Conservation (phyloP, 1,140 invertebrate genomes). For the Drosophila lowei region DNA sequence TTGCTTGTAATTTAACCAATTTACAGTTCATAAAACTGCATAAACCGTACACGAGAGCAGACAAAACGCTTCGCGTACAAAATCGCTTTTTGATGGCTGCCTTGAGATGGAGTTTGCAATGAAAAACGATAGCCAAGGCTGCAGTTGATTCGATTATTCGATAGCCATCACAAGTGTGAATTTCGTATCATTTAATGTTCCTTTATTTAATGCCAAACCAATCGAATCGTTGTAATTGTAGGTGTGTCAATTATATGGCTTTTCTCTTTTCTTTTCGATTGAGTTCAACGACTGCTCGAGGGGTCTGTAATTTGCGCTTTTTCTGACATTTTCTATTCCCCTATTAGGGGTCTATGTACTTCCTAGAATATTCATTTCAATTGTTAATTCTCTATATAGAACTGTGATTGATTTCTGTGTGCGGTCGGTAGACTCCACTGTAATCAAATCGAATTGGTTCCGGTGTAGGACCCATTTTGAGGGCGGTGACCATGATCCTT, state of each 20-base stretch:
- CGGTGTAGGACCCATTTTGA: too few relatives aligned
- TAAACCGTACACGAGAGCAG: slow-evolving; percentile 26
- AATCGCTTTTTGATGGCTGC: slow-evolving; percentile 45
- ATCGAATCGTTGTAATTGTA: slow-evolving; percentile 29
- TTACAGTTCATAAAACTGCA: slow-evolving; percentile 65
- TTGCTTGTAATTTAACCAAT: slow-evolving; percentile 71
- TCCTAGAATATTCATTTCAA: too few relatives aligned
- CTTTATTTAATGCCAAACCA: slow-evolving; percentile 15
- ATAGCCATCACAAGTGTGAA: slow-evolving; percentile 17
- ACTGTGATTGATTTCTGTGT: too few relatives aligned
- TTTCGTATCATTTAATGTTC: slow-evolving; percentile 27
- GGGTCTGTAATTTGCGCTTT: too few relatives aligned
- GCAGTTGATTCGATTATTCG: not conserved
- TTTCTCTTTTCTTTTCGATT: too few relatives aligned
- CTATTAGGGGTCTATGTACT: too few relatives aligned
- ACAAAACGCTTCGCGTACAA: slow-evolving; percentile 44
- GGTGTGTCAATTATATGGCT: slow-evolving; percentile 2
- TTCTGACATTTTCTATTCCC: too few relatives aligned
- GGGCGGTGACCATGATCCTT: too few relatives aligned
- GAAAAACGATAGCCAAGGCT: slow-evolving; percentile 13
- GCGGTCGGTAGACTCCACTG: too few relatives aligned
- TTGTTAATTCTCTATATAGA: too few relatives aligned
- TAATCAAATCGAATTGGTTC: too few relatives aligned
- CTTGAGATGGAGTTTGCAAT: not conserved
- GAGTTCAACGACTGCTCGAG: too few relatives aligned